Evolutionary conservation across 2,888 invertebrate genomes (phyloP), one percentile per base, ranked within the genome.

Genomic region (Synanthedon tipuliformis): DNA sequence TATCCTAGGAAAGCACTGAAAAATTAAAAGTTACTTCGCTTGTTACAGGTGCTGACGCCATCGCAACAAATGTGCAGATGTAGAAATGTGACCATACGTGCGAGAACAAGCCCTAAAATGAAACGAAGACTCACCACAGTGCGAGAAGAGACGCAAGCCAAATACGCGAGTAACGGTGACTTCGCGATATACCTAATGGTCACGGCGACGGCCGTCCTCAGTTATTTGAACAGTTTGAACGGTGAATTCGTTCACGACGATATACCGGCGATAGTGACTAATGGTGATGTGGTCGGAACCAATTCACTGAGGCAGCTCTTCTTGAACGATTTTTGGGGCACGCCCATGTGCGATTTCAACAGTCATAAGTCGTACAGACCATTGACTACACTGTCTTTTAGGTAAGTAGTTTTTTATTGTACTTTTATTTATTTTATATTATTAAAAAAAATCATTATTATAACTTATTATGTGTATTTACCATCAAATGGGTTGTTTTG

Each of bases 221-320:
- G 92, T 72, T 94, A 94, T 75, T 76, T 91, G 57, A 94, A 94
- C 81, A 92, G 93, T 51, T 81, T 94, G 59, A 89, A 88, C 57
- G 94, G 94, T 50, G 95, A 95, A 69, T 95, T 95, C 68, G 95
- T 96, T 52, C 95, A 96, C 78, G 95, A 96, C 72, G 95, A 96
- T 73, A 91, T 95, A 59, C 94, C 94, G 55, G 95, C 95, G 40
- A 91, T 96, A 54, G 92, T 92, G 66, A 90, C 91, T 55, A 96
- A 95, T 75, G 91, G 90, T 66, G 95, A 96, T 77, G 95, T 95
- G 56, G 84, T 90, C 10, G 94, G 92, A 0, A 79, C 88, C 40
- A 92, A 90, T 54, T 86, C 92, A 4, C 66, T 94, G 66, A 81
- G 81, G 61, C 90, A 91, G 63, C 79, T 94, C 61, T 90, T 94